These are phyloP conservation scores for Cecropterus lyciades DNA, from an alignment of 1,140 invertebrate genomes.

Conservation along the genomic window DNA sequence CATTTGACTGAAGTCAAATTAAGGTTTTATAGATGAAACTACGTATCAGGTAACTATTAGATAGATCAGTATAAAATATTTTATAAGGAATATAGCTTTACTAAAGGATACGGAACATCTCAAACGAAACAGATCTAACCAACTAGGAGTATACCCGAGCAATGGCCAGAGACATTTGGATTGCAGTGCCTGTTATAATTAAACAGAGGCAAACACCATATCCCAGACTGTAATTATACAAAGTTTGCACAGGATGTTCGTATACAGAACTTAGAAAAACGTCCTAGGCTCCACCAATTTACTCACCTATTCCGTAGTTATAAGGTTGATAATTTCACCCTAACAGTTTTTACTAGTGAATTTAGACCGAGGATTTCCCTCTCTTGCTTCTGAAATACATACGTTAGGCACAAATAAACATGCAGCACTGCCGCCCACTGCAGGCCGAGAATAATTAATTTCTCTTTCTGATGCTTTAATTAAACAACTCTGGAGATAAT, in stretches of 20 bases:
- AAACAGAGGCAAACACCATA: constrained; percentile 45
- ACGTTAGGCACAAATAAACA: constrained; percentile 68
- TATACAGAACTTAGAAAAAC: constrained; percentile 40
- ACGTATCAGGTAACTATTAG: no score
- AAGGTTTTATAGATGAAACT: no score
- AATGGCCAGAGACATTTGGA: constrained; percentile 13
- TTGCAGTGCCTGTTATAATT: constrained; percentile 48
- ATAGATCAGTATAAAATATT: no score
- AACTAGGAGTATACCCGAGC: constrained; percentile 1
- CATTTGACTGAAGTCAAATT: no score
- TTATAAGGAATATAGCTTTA: not conserved
- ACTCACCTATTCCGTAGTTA: constrained; percentile 22
- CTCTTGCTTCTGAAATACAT: constrained; percentile 64
- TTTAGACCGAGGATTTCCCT: constrained; percentile 61
- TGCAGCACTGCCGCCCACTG: constrained; percentile 60
- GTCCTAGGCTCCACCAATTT: constrained; percentile 34
- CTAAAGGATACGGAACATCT: not conserved
- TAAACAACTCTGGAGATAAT: constrained; percentile 40
- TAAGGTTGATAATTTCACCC: constrained; percentile 45
- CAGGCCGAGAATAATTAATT: constrained; percentile 65
- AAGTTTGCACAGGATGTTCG: constrained; percentile 57
- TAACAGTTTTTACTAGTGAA: constrained; percentile 32
- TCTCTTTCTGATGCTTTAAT: constrained; percentile 69
- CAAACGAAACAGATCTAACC: constrained; percentile 5
- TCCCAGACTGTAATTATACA: constrained; percentile 58